These are phyloP conservation scores for Galago senegalensis DNA, from an alignment of 2,797 vertebrate species.

Conservation along the genomic window DNA sequence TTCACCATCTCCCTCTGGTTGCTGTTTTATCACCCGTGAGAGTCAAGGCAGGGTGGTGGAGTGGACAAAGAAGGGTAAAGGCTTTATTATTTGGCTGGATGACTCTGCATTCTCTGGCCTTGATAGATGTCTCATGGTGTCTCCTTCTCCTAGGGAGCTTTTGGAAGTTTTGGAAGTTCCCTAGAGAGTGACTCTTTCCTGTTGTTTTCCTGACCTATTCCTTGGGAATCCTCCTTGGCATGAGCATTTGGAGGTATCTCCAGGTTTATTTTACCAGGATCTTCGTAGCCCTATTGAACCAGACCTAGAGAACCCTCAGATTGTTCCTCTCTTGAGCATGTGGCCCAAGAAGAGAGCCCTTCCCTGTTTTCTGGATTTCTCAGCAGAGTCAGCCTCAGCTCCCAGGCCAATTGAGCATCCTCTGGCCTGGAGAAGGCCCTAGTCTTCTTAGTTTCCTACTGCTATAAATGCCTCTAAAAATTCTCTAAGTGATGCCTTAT, in stretches of 20 bases:
- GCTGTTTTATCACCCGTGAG: neutral
- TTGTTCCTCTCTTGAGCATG: neutral
- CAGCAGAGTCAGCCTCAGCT: neutral
- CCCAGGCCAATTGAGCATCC: neutral
- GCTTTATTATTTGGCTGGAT: neutral
- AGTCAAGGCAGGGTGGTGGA: neutral
- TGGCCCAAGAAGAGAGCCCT: neutral
- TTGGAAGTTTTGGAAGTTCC: neutral
- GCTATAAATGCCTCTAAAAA: neutral
- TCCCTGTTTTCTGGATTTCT: neutral
- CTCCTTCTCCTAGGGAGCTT: neutral
- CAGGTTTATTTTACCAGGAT: neutral
- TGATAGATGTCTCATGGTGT: neutral
- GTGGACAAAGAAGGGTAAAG: neutral
- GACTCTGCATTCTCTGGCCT: neutral
- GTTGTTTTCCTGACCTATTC: neutral
- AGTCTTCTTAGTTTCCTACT: neutral
- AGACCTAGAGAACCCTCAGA: neutral
- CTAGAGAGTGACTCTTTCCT: neutral
- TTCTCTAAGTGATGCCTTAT: neutral
- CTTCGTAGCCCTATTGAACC: neutral
- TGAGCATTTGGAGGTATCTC: neutral
- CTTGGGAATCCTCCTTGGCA: neutral
- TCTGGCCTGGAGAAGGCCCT: neutral
- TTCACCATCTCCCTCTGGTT: neutral